Evolutionary conservation across 2,888 invertebrate genomes (phyloP), one percentile per base, ranked within the genome.

Genomic region (Sialis lutaria): DNA sequence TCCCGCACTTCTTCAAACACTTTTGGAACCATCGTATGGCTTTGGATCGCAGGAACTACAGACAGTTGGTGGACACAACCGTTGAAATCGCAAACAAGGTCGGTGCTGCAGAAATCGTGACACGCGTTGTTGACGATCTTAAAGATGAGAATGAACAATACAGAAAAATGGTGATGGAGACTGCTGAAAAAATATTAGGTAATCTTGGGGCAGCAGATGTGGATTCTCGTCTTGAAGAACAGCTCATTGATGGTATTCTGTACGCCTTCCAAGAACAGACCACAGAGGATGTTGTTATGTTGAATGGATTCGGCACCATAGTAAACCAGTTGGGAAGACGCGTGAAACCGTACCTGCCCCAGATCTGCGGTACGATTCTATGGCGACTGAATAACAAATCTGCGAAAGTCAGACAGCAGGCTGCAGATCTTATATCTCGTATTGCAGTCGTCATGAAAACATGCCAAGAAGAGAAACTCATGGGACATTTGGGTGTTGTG

Each of bases 11-110:
- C 68, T 97, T 97, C 70, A 95, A 93, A 67, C 92, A 96, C 67
- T 99, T 99, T 69, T 99, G 98, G 98, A 99, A 98, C 64, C 98
- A 98, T 63, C 79, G 98, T 53, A 99, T 99, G 98, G 98, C 98
- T 2, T 70, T 98, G 50, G 98, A 99, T 66, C 76, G 97, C 45
- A 77, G 98, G 51, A 99, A 99, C 65, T 98, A 99, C 62, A 74
- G 95, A 53, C 95, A 95, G 71, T 73, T 99, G 47, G 98, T 99
- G 0, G 98, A 99, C 62, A 99, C 98, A 0, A 99, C 98, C 0
- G 98, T 99, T 1, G 98, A 99, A 72, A 99, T 99, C 52, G 98
- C 98, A 6, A 97, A 97, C 64, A 99, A 99, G 73, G 96, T 97
- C 46, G 98, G 98, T n/a, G 91, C 96, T 5, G 93, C 96, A 0